phyloP scores from a whole-genome alignment of 2,888 invertebrate species.

The Tenthredo scrophulariae region DNA sequence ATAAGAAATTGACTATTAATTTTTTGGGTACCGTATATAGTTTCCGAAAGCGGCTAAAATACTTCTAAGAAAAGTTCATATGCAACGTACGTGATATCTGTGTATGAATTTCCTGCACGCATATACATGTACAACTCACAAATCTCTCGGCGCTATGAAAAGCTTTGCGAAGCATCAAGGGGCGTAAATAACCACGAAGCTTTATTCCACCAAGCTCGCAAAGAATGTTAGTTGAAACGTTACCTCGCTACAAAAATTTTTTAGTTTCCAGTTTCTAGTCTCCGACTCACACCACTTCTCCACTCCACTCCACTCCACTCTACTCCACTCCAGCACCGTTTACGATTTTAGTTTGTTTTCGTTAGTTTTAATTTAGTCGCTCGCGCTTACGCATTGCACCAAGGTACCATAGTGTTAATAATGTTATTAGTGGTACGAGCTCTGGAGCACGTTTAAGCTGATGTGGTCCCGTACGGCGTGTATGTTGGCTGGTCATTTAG shows the following conservation, averaged over 20 bases:
- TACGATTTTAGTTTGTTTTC: conserved; percentile 53
- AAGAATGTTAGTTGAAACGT: conserved; percentile 74
- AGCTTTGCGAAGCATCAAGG: conserved; percentile 15
- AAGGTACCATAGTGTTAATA: conserved; percentile 44
- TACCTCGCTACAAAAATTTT: conserved; percentile 31
- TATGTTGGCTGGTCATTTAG: conserved; percentile 54
- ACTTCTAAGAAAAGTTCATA: background rate
- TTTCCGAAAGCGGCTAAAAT: background rate
- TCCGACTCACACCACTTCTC: background rate
- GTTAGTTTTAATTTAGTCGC: conserved; percentile 45
- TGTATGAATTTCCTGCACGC: background rate
- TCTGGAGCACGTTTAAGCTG: conserved; percentile 47
- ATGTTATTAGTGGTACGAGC: conserved; percentile 52
- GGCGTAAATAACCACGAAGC: conserved; percentile 54
- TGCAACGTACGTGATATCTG: background rate
- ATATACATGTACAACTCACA: background rate
- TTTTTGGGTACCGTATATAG: background rate
- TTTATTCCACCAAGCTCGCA: conserved; percentile 70
- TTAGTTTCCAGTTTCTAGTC: conserved; percentile 30
- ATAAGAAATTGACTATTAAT: background rate
- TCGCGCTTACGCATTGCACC: background rate
- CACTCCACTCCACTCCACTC: background rate
- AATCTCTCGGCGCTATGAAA: conserved; percentile 22
- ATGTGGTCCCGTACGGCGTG: conserved; percentile 15
- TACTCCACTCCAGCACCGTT: background rate